Conservation (phyloP, 2,113 vertebrate species). For the Litocranius walleri region DNA sequence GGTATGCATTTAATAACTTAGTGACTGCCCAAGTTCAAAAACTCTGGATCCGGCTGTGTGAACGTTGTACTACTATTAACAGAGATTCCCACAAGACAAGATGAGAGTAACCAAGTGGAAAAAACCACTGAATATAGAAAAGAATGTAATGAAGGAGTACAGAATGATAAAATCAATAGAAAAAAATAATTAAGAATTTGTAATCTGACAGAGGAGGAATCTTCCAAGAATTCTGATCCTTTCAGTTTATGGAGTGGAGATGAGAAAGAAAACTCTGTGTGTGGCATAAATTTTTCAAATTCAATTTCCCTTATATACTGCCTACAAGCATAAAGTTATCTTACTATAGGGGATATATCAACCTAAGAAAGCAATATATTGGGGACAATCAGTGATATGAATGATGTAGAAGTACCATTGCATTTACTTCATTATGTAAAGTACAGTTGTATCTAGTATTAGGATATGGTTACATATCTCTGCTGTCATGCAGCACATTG, state of each 20-base stretch:
- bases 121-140: slow-evolving; percentile 90
- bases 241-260: slow-evolving; percentile 91
- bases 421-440: slow-evolving; percentile 95
- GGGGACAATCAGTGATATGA: slow-evolving; percentile 97
- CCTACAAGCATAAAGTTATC: slow-evolving; percentile 98
- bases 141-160: slow-evolving; percentile 84
- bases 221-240: slow-evolving; percentile 81
- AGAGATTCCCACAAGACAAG: slow-evolving; percentile 83
- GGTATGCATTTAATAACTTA: slow-evolving; percentile 95
- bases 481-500: slow-evolving; percentile 97
- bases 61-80: slow-evolving; percentile 81
- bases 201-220: slow-evolving; percentile 76
- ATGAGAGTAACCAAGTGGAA: slow-evolving; percentile 84
- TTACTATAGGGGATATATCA: slow-evolving; percentile 96
- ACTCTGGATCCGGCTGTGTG: slow-evolving; percentile 85
- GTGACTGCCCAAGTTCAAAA: slow-evolving; percentile 92
- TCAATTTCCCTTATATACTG: slow-evolving; percentile 95
- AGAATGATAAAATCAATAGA: slow-evolving; percentile 75
- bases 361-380: slow-evolving; percentile 98
- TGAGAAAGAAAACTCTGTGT: slow-evolving; percentile 93
- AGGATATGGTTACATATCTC: slow-evolving; percentile 98
- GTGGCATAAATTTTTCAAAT: slow-evolving; percentile 98
- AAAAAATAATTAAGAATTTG: slow-evolving; percentile 74
- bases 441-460: slow-evolving; percentile 96
- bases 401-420: slow-evolving; percentile 94